Evolutionary conservation across 2,113 vertebrate species (phyloP).

Genomic region (Oreochromis spilurus): DNA sequence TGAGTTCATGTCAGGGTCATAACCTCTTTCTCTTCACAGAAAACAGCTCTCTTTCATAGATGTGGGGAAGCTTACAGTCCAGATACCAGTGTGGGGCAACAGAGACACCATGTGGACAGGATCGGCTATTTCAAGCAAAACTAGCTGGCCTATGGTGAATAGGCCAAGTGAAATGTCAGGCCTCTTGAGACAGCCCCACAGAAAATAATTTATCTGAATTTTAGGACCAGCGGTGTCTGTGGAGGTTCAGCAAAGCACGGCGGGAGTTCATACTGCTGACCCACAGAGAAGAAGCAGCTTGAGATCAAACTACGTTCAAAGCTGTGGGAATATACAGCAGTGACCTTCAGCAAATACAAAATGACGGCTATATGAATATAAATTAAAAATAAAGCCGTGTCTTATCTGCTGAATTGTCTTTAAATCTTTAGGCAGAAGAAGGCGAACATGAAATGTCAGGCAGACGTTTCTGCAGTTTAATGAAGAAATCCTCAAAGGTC

Average conservation of each 20-base stretch:
- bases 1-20: not conserved
- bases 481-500: constrained; percentile 26
- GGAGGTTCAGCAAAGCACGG: not conserved
- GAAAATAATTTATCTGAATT: not conserved
- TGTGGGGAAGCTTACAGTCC: not conserved
- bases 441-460: not conserved
- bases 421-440: not conserved
- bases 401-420: not conserved
- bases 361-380: not conserved
- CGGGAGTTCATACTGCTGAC: not conserved
- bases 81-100: constrained; percentile 3
- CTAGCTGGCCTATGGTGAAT: not conserved
- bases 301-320: not conserved
- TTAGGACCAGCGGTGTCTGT: not conserved
- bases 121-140: not conserved
- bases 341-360: not conserved
- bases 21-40: not conserved
- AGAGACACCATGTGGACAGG: constrained; percentile 38
- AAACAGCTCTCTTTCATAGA: not conserved
- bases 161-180: not conserved
- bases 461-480: not conserved
- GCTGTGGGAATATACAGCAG: not conserved
- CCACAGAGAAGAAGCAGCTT: not conserved
- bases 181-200: not conserved
- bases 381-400: not conserved